Conservation (phyloP, 1,140 invertebrate genomes). For the Lordiphosa stackelbergi region DNA sequence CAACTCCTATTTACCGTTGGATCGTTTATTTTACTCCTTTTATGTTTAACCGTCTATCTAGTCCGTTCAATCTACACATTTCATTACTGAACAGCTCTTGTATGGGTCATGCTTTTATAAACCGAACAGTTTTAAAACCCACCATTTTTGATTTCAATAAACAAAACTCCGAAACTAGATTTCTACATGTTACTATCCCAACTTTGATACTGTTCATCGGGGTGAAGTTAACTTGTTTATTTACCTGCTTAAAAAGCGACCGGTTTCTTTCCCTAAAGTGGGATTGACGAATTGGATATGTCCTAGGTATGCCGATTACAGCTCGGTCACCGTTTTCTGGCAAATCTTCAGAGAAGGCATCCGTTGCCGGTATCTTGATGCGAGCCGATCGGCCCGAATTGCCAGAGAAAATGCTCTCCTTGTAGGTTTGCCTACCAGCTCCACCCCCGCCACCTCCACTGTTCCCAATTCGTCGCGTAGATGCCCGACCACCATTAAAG, state of each 20-base stretch:
- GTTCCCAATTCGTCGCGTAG: slow-evolving; percentile 41
- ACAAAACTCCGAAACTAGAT: too few relatives aligned
- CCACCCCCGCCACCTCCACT: not conserved
- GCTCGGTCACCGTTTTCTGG: slow-evolving; percentile 19
- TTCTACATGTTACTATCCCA: too few relatives aligned
- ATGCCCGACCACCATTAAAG: slow-evolving; percentile 13
- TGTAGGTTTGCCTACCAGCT: slow-evolving; percentile 4
- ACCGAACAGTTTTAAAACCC: too few relatives aligned
- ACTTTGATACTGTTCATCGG: too few relatives aligned
- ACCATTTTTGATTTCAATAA: too few relatives aligned
- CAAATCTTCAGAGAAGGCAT: slow-evolving; percentile 14
- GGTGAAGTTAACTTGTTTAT: not conserved
- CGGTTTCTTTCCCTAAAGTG: slow-evolving; percentile 70
- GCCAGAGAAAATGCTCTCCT: slow-evolving; percentile 20
- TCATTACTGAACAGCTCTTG: too few relatives aligned
- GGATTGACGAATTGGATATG: slow-evolving; percentile 58
- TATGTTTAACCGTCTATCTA: too few relatives aligned
- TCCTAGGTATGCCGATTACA: slow-evolving; percentile 42
- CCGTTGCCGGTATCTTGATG: slow-evolving; percentile 17
- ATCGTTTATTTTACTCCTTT: too few relatives aligned
- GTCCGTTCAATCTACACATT: too few relatives aligned
- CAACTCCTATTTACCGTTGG: too few relatives aligned
- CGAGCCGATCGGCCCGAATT: slow-evolving; percentile 13
- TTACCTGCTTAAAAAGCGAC: slow-evolving; percentile 61
- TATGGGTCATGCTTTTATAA: too few relatives aligned